A percentile compares a stretch with the other conserved stretches of the same genome.
phyloP scores from a whole-genome alignment of 1,140 invertebrate species.

The Belonocnema kinseyi region DNA sequence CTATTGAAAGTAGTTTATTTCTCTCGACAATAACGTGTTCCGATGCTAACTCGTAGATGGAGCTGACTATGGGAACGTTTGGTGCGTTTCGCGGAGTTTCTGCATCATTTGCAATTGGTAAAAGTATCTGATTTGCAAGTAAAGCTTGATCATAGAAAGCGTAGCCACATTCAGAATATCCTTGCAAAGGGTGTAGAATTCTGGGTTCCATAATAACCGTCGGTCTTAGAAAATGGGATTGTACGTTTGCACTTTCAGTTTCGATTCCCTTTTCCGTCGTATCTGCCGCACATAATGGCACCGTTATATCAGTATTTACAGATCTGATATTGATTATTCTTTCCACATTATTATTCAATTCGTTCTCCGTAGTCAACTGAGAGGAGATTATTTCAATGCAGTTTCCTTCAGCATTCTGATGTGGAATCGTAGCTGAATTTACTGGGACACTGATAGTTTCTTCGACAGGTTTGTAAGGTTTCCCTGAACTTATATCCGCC shows the following conservation, averaged over 20 bases:
- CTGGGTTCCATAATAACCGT: background rate
- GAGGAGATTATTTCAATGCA: background rate
- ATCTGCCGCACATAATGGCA: background rate
- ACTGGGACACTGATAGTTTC: background rate
- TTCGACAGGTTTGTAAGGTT: background rate
- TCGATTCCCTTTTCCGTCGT: background rate
- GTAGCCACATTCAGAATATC: background rate
- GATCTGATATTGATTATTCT: background rate
- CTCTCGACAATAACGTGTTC: background rate
- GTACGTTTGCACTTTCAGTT: background rate
- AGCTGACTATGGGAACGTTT: background rate
- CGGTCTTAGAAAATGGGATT: background rate
- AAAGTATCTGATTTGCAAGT: background rate
- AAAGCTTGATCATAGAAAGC: background rate
- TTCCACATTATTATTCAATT: background rate
- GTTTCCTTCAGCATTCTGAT: background rate
- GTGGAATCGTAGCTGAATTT: background rate
- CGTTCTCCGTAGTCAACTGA: background rate
- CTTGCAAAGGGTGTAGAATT: no score
- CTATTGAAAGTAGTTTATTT: constrained; percentile 1
- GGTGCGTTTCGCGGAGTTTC: background rate
- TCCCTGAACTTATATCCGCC: no score
- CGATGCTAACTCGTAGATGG: background rate
- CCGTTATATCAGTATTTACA: background rate
- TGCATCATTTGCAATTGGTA: background rate